Conservation (phyloP, 2,797 vertebrate species). For the Sparidentex hasta region DNA sequence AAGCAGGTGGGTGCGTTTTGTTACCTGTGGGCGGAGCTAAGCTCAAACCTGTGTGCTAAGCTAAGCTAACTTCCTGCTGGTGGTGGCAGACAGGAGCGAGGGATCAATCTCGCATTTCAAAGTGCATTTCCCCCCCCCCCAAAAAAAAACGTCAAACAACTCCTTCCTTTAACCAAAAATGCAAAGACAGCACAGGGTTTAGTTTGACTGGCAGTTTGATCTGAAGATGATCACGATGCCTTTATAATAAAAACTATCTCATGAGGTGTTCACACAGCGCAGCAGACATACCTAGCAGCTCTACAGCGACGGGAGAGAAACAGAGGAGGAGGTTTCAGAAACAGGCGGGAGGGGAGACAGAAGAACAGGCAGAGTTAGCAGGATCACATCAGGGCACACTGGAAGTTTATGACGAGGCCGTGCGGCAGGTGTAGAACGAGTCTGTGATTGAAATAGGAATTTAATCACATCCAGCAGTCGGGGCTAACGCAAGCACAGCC, state of each 20-base stretch:
- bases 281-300: slow-evolving; percentile 83
- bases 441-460: slow-evolving; percentile 39
- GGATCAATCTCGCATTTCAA: background rate
- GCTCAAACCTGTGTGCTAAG: background rate
- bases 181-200: slow-evolving; percentile 22
- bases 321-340: slow-evolving; percentile 40
- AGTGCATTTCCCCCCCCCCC: too few species aligned
- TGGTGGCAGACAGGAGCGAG: background rate
- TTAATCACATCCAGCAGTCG: slow-evolving; percentile 56
- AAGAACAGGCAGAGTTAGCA: slow-evolving; percentile 78
- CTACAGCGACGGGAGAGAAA: slow-evolving; percentile 73
- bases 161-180: slow-evolving; percentile 20
- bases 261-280: slow-evolving; percentile 35
- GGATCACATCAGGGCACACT: slow-evolving; percentile 49
- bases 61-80: background rate
- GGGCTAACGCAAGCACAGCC: slow-evolving; percentile 41
- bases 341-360: slow-evolving; percentile 58
- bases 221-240: slow-evolving; percentile 29
- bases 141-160: background rate
- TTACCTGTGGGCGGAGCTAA: background rate
- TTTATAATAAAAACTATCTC: slow-evolving; percentile 3
- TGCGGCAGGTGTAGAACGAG: slow-evolving; percentile 16
- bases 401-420: slow-evolving; percentile 45
- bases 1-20: background rate
- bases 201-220: slow-evolving; percentile 46